phyloP scores from a whole-genome alignment of 1,140 invertebrate genomes.

The Atopsyche davidsoni region DNA sequence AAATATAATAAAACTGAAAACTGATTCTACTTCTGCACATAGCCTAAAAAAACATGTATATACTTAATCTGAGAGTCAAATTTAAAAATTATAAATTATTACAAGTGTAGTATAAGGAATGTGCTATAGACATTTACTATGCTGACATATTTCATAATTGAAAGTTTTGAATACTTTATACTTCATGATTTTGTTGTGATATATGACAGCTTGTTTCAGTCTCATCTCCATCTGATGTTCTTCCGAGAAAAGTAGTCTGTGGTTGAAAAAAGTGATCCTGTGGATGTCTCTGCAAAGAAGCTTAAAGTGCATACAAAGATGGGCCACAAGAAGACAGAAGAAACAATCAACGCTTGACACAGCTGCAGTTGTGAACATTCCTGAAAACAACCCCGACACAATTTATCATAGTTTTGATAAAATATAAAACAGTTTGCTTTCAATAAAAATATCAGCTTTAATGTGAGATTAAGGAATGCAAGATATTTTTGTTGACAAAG shows the following conservation, averaged over 20 bases:
- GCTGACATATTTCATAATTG: no score
- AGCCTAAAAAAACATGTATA: conserved; percentile 13
- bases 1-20: conserved; percentile 1
- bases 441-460: not conserved
- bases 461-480: not conserved
- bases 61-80: no score
- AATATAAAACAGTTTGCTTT: not conserved
- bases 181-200: conserved; percentile 18
- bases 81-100: no score
- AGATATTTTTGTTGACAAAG: not conserved
- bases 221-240: not conserved
- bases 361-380: conserved; percentile 11
- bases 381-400: conserved; percentile 5
- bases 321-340: conserved; percentile 10
- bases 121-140: no score
- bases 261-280: not conserved
- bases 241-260: no score
- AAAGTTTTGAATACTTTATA: no score
- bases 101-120: no score
- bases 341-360: conserved; percentile 1
- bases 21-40: conserved; percentile 2
- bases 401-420: not conserved
- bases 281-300: not conserved
- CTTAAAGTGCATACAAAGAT: conserved; percentile 10
- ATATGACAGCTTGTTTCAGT: conserved; percentile 7